These are phyloP conservation scores for Nibea albiflora DNA, from an alignment of 2,113 vertebrate genomes.

Conservation along the genomic window DNA sequence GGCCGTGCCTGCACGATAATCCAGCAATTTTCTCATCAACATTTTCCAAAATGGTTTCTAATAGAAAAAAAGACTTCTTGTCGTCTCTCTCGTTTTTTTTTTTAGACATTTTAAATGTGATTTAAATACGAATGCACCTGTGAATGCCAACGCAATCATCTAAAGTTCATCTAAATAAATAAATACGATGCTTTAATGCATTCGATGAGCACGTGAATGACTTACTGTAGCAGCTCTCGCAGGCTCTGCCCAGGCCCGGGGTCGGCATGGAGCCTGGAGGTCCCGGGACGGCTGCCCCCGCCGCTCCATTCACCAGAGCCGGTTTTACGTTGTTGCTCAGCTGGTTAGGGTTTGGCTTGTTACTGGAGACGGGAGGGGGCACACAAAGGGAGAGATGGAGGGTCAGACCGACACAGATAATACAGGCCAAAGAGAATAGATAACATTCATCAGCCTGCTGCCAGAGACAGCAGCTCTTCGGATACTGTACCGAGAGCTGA, in stretches of 20 bases:
- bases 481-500: background rate
- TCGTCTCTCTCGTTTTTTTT: too few relatives aligned
- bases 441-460: constrained; percentile 22
- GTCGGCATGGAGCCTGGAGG: constrained; percentile 60
- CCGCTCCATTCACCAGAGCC: constrained; percentile 92
- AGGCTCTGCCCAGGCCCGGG: constrained; percentile 89
- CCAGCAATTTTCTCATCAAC: background rate
- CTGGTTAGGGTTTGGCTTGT: constrained; percentile 99
- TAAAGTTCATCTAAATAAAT: background rate
- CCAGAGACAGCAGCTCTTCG: constrained; percentile 13
- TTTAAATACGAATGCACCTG: background rate
- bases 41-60: too few relatives aligned
- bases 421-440: constrained; percentile 22
- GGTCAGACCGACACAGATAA: constrained; percentile 24
- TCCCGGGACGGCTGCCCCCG: constrained; percentile 36
- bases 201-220: background rate
- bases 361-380: constrained; percentile 79
- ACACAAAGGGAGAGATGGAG: constrained; percentile 11
- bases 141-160: constrained; percentile 4
- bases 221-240: constrained; percentile 98
- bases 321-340: constrained; percentile 93
- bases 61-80: too few relatives aligned
- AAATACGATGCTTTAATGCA: background rate
- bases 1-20: background rate
- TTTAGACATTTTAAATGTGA: too few relatives aligned